Evolutionary conservation across 2,113 vertebrate species (phyloP).

Genomic region (Halcyon senegalensis): DNA sequence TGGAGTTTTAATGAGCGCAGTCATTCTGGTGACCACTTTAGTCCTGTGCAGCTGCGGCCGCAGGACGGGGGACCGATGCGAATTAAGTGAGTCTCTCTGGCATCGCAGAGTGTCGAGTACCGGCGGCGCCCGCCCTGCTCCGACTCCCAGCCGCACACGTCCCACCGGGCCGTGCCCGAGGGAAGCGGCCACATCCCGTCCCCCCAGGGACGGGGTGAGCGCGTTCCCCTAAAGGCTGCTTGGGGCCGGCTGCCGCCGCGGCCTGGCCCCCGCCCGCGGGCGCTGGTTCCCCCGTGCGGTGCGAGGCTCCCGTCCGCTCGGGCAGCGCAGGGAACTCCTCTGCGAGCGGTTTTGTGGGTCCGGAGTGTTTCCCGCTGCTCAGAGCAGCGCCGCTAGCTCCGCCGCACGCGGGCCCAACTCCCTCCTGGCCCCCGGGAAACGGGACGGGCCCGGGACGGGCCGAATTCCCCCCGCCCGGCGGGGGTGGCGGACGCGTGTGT

Average conservation of each 20-base stretch:
- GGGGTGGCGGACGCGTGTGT: background rate
- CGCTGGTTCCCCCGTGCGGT: background rate
- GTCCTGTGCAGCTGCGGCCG: background rate
- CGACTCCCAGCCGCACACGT: background rate
- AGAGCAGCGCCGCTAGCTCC: no score
- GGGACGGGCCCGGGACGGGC: background rate
- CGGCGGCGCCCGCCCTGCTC: background rate
- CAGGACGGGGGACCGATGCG: background rate
- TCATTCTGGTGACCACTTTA: accelerated
- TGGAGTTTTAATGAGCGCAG: background rate
- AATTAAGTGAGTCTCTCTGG: background rate
- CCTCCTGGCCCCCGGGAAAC: no score
- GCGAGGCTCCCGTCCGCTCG: background rate
- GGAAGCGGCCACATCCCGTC: background rate
- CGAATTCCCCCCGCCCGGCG: no score
- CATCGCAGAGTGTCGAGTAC: background rate
- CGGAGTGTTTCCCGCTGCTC: background rate
- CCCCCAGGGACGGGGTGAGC: accelerated
- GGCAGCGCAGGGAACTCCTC: background rate
- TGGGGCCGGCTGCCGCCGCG: background rate
- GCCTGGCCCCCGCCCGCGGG: no score
- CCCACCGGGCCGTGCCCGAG: background rate
- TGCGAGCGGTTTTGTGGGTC: background rate
- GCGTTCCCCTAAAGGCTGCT: background rate
- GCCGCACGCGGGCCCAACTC: background rate